Percentiles rank a stretch among this genome's conserved stretches.
phyloP scores from a whole-genome alignment of 2,888 invertebrate genomes.

The Drosophila fulvimacula region DNA sequence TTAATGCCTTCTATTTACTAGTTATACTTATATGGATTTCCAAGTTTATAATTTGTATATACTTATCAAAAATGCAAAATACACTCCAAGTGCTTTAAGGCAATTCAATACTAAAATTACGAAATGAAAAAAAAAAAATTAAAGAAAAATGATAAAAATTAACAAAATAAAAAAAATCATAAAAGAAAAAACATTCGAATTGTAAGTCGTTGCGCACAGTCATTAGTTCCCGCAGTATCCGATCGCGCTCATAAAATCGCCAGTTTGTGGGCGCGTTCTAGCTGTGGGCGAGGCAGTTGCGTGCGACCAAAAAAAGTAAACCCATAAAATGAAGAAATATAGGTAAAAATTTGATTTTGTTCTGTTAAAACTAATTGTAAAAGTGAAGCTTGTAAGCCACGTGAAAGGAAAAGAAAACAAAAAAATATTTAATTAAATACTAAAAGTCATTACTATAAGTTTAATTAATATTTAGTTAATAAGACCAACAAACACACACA shows the following conservation, averaged over 20 bases:
- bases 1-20: conserved; percentile 75
- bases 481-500: conserved; percentile 58
- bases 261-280: conserved; percentile 76
- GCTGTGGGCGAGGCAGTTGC: conserved; percentile 27
- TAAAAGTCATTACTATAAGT: conserved; percentile 85
- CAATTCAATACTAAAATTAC: conserved; percentile 44
- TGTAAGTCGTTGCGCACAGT: conserved; percentile 42
- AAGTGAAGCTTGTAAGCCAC: conserved; percentile 58
- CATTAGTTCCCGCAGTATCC: conserved; percentile 5
- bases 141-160: conserved; percentile 41
- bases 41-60: conserved; percentile 79
- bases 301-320: conserved; percentile 45
- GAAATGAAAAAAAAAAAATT: conserved; percentile 30
- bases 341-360: conserved; percentile 68
- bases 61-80: conserved; percentile 73
- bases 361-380: conserved; percentile 75
- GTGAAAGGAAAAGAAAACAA: conserved; percentile 45
- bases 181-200: conserved; percentile 75
- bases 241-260: conserved; percentile 80
- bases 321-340: conserved; percentile 41
- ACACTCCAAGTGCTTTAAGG: conserved; percentile 81
- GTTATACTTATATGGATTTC: conserved; percentile 69
- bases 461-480: conserved; percentile 79
- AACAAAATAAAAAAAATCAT: conserved; percentile 50
- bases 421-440: conserved; percentile 82